phyloP scores from a whole-genome alignment of 2,113 vertebrate species.

The Daboia siamensis region DNA sequence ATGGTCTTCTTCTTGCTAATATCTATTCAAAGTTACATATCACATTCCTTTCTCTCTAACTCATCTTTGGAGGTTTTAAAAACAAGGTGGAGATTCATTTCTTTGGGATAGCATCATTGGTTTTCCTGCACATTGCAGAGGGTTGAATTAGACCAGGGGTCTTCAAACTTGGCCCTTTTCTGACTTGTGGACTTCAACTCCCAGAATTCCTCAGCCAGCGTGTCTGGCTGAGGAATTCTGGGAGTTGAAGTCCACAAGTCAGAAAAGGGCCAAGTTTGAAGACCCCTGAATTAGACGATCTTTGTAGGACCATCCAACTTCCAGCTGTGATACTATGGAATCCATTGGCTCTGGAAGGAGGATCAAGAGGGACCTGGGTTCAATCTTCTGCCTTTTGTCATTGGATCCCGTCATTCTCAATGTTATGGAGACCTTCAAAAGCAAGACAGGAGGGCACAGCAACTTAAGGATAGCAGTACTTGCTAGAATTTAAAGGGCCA shows the following conservation, averaged over 20 bases:
- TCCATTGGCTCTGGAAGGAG: background rate
- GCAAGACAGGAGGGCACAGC: background rate
- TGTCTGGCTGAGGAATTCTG: too few relatives aligned
- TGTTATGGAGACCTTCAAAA: background rate
- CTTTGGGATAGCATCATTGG: background rate
- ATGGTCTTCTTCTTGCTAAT: too few relatives aligned
- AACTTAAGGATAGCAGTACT: too few relatives aligned
- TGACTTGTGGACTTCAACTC: too few relatives aligned
- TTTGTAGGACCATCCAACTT: background rate
- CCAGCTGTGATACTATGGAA: background rate
- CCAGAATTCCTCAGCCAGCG: too few relatives aligned
- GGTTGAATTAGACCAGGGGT: too few relatives aligned
- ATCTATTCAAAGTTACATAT: too few relatives aligned
- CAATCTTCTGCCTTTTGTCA: background rate
- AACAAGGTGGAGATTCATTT: background rate
- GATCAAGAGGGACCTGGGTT: background rate
- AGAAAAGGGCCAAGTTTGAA: too few relatives aligned
- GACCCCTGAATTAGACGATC: too few relatives aligned
- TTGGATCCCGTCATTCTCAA: background rate
- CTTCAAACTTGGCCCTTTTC: too few relatives aligned
- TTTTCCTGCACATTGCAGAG: background rate
- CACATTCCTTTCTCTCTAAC: background rate
- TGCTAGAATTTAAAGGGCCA: background rate
- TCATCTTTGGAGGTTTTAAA: background rate
- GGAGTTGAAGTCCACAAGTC: too few relatives aligned